Evolutionary conservation across 2,113 vertebrate genomes (phyloP).

Genomic region (Malurus melanocephalus): DNA sequence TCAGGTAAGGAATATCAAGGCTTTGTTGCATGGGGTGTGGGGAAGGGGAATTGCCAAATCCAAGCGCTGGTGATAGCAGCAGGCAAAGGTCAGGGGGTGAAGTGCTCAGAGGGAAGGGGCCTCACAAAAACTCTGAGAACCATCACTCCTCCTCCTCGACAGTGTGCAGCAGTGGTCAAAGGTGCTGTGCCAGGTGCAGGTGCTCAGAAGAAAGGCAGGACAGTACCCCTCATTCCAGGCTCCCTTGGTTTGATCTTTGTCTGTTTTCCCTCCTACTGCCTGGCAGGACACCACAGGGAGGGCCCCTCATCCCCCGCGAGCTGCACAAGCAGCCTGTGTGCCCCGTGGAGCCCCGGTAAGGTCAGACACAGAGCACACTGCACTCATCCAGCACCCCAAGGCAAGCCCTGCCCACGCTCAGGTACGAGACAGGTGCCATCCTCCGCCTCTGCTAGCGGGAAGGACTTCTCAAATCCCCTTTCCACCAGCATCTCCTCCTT

Average conservation of each 20-base stretch:
- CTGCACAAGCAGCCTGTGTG: not conserved
- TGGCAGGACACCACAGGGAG: not conserved
- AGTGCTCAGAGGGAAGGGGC: not conserved
- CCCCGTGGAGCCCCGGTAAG: accelerated
- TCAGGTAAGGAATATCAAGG: not conserved
- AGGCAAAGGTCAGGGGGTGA: not conserved
- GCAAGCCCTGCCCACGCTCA: not conserved
- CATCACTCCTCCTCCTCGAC: accelerated
- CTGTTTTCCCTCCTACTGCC: not conserved
- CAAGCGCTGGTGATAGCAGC: accelerated
- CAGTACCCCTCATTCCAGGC: not conserved
- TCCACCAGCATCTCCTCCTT: not conserved
- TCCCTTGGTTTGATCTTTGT: not conserved
- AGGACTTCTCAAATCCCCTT: not conserved
- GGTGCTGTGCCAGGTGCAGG: not conserved
- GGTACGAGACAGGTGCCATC: accelerated
- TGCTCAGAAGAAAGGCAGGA: not conserved
- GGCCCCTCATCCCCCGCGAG: accelerated
- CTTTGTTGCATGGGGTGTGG: not conserved
- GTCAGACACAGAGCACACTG: not conserved
- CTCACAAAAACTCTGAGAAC: not conserved
- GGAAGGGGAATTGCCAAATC: not conserved
- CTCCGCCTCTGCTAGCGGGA: accelerated
- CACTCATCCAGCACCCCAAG: not conserved
- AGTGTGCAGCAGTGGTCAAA: not conserved